Conservation (phyloP, 2,797 vertebrate species). For the Lerista edwardsae region DNA sequence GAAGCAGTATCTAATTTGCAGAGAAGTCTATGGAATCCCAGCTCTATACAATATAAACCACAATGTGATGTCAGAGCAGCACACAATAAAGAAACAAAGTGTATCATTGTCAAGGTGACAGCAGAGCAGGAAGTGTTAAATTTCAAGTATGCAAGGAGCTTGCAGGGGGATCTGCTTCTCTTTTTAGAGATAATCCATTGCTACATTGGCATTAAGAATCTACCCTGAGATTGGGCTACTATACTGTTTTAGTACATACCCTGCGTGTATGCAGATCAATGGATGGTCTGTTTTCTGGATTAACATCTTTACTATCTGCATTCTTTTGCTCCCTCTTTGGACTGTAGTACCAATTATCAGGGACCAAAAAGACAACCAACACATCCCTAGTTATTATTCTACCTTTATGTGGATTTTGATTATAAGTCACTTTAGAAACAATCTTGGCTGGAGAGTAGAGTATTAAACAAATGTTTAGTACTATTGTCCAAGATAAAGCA, state of each 20-base stretch:
- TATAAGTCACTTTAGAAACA: too few species aligned
- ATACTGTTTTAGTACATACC: not conserved
- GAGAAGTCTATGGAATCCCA: too few species aligned
- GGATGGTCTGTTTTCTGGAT: not conserved
- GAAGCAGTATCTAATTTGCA: too few species aligned
- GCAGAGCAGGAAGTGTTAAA: not conserved
- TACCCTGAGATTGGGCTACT: not conserved
- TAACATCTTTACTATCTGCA: too few species aligned
- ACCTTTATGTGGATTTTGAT: too few species aligned
- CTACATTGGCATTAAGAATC: not conserved
- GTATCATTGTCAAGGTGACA: not conserved
- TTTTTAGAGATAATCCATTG: not conserved
- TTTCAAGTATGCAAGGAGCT: not conserved
- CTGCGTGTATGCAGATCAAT: not conserved
- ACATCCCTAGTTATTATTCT: too few species aligned
- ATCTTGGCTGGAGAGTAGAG: too few species aligned
- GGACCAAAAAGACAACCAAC: too few species aligned
- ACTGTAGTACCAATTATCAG: too few species aligned
- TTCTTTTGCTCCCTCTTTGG: too few species aligned
- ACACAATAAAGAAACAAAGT: not conserved
- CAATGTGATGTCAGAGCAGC: not conserved
- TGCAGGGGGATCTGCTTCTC: not conserved
- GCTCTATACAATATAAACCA: not conserved
- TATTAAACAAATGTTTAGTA: too few species aligned
- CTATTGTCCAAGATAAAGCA: too few species aligned